Conservation (phyloP, 2,113 vertebrate species). For the Erythrolamprus reginae region DNA sequence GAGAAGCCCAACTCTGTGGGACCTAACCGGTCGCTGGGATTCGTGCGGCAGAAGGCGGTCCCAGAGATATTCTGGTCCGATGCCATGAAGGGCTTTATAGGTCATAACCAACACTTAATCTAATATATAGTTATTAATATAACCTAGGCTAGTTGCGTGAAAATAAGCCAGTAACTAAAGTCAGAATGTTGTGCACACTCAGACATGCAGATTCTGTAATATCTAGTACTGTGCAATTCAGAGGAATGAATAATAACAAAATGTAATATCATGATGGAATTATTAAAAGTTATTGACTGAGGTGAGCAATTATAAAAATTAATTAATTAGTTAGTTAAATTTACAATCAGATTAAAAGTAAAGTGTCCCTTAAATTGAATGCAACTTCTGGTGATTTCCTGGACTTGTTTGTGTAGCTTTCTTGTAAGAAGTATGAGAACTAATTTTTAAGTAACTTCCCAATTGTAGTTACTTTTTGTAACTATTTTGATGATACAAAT, state of each 20-base stretch:
- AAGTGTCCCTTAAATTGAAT: not conserved
- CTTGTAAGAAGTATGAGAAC: not conserved
- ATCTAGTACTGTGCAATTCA: not conserved
- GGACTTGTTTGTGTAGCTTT: not conserved
- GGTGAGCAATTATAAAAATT: not conserved
- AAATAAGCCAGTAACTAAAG: not conserved
- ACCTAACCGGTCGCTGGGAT: too few relatives aligned
- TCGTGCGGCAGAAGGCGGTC: too few relatives aligned
- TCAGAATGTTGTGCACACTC: not conserved
- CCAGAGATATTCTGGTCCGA: too few relatives aligned
- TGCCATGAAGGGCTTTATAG: too few relatives aligned
- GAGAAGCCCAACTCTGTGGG: too few relatives aligned
- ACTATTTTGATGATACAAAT: not conserved
- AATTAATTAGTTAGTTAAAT: not conserved
- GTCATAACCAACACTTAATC: too few relatives aligned
- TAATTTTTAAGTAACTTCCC: not conserved
- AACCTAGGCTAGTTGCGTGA: not conserved
- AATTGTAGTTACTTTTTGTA: not conserved
- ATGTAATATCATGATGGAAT: too few relatives aligned
- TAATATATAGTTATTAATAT: not conserved
- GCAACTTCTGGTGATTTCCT: not conserved
- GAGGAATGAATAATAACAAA: not conserved
- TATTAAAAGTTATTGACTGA: not conserved
- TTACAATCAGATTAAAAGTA: not conserved
- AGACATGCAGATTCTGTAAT: not conserved